These are phyloP conservation scores for Takifugu rubripes DNA, from an alignment of 2,797 vertebrate genomes.

Conservation along the genomic window DNA sequence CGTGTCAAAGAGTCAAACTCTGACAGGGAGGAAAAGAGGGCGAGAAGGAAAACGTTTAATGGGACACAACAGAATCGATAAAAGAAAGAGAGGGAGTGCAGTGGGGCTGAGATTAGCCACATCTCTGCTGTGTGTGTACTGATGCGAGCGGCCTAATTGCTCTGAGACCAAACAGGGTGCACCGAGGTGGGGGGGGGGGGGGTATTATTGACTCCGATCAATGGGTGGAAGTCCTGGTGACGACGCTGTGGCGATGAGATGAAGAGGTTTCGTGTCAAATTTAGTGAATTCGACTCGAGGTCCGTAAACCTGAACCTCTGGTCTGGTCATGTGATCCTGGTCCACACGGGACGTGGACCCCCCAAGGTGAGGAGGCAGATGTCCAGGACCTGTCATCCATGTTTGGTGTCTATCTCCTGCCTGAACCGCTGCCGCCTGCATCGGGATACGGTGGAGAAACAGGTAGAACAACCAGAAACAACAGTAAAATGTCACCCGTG, in stretches of 20 bases:
- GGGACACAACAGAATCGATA: slow-evolving; percentile 60
- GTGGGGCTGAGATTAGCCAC: slow-evolving; percentile 53
- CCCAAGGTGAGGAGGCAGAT: too few species aligned
- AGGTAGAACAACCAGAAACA: background rate
- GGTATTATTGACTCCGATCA: slow-evolving; percentile 48
- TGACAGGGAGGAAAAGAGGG: slow-evolving; percentile 8
- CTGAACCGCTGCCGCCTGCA: too few species aligned
- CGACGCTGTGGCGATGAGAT: background rate
- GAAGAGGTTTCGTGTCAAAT: slow-evolving; percentile 6
- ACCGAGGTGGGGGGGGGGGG: slow-evolving; percentile 39
- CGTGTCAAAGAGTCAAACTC: slow-evolving; percentile 53
- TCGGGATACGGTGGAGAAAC: background rate
- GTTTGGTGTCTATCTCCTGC: too few species aligned
- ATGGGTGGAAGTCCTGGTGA: slow-evolving; percentile 47
- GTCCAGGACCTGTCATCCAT: too few species aligned
- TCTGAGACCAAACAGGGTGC: slow-evolving; percentile 60
- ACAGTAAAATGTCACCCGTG: slow-evolving; percentile 10
- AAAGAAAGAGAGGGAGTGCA: slow-evolving; percentile 46
- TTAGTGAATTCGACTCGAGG: too few species aligned
- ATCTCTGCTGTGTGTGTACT: slow-evolving; percentile 51
- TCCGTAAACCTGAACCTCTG: too few species aligned
- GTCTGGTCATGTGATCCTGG: too few species aligned
- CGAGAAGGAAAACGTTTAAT: slow-evolving; percentile 35
- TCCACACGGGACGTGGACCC: too few species aligned
- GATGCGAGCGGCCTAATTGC: slow-evolving; percentile 72